Evolutionary conservation across 2,888 invertebrate species (phyloP).

Genomic region (Heliconius aoede): DNA sequence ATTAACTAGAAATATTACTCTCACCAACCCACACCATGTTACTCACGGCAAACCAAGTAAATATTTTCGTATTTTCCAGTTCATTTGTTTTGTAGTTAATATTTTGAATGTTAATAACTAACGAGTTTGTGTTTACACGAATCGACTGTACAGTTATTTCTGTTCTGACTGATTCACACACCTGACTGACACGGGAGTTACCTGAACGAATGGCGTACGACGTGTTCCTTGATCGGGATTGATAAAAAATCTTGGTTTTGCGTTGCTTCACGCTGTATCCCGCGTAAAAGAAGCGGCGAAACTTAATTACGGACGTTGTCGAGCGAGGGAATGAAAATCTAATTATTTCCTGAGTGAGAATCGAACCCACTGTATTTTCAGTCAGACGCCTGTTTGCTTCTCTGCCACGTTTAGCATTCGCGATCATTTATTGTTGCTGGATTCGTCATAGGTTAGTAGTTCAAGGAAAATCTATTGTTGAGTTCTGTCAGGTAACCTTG

Average conservation of each 20-base stretch:
- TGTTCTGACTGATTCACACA: constrained; percentile 12
- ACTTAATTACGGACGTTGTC: no score
- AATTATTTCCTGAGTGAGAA: background rate
- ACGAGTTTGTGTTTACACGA: background rate
- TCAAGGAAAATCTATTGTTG: constrained; percentile 53
- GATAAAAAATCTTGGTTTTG: constrained; percentile 22
- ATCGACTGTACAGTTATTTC: background rate
- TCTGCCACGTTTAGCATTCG: background rate
- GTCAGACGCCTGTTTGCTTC: background rate
- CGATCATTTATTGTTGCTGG: constrained; percentile 1
- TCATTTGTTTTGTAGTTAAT: background rate
- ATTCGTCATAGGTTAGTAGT: constrained; percentile 53
- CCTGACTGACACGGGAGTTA: constrained; percentile 9
- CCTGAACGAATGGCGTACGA: constrained; percentile 21
- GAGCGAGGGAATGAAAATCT: background rate
- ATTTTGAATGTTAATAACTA: background rate
- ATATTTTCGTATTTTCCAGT: no score
- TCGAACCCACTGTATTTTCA: background rate
- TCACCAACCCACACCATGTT: no score
- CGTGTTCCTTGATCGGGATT: constrained; percentile 23
- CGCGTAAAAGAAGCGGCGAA: no score
- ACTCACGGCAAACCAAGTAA: no score
- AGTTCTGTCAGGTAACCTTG: constrained; percentile 34
- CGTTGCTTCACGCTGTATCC: background rate
- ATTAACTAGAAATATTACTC: no score